Percentiles rank a stretch among this genome's conserved stretches.
Conservation (phyloP, 2,797 vertebrate genomes). For the Alosa sapidissima region DNA sequence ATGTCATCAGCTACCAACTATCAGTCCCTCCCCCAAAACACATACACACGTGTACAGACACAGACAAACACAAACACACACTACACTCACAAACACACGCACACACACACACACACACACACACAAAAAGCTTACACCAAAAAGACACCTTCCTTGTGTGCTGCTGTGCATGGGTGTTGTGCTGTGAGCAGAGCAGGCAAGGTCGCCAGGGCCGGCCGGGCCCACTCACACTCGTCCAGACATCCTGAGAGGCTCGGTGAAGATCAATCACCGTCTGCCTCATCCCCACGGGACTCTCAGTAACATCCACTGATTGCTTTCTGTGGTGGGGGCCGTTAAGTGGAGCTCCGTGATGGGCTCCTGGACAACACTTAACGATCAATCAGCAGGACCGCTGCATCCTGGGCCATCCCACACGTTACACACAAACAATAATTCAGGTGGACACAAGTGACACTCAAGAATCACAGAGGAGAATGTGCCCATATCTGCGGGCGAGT, state of each 20-base stretch:
- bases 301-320: constrained; percentile 83
- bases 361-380: constrained; percentile 85
- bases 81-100: not conserved
- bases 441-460: constrained; percentile 76
- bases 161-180: not conserved
- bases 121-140: not conserved
- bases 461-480: constrained; percentile 67
- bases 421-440: constrained; percentile 80
- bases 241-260: constrained; percentile 73
- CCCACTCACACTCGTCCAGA: constrained; percentile 58
- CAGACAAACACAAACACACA: not conserved
- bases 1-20: not conserved
- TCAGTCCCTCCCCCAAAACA: not conserved
- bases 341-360: constrained; percentile 76
- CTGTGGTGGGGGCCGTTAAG: constrained; percentile 78
- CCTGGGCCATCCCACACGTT: constrained; percentile 65
- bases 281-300: constrained; percentile 76
- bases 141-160: not conserved
- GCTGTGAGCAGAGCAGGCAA: constrained; percentile 24
- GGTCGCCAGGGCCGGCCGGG: constrained; percentile 32
- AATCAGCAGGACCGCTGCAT: constrained; percentile 65
- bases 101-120: not conserved
- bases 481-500: constrained; percentile 59
- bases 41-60: not conserved
- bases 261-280: constrained; percentile 76